Conservation (phyloP, 1,140 invertebrate species). For the Phymastichus coffea region DNA sequence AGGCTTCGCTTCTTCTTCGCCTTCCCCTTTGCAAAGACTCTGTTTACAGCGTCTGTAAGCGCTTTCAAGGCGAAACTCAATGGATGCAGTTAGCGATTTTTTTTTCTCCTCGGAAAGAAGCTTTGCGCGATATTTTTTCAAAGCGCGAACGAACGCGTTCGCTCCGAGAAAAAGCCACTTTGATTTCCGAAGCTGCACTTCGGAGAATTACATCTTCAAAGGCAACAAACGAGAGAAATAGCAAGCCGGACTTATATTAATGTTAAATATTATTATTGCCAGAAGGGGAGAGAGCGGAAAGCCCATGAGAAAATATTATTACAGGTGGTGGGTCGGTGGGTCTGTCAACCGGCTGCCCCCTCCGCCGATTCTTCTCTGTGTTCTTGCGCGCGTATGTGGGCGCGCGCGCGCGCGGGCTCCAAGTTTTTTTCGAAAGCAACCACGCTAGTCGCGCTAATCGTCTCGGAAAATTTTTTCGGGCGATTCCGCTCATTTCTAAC, state of each 20-base stretch:
- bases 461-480: too few relatives aligned
- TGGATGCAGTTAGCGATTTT: not conserved
- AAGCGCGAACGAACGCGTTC: too few relatives aligned
- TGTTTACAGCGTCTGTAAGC: not conserved
- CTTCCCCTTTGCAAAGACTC: not conserved
- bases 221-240: not conserved
- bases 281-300: not conserved
- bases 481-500: too few relatives aligned
- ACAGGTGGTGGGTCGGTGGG: slow-evolving; percentile 14
- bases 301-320: slow-evolving; percentile 17
- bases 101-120: not conserved
- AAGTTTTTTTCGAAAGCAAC: too few relatives aligned
- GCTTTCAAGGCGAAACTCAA: not conserved
- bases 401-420: too few relatives aligned
- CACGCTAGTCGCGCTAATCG: too few relatives aligned
- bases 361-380: too few relatives aligned
- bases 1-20: not conserved
- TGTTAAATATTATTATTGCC: slow-evolving; percentile 10
- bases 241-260: not conserved
- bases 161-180: too few relatives aligned
- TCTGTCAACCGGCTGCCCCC: too few relatives aligned
- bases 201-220: not conserved
- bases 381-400: too few relatives aligned
- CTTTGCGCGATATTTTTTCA: too few relatives aligned
- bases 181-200: too few relatives aligned